Conservation (phyloP, 2,888 invertebrate genomes). For the Marasmarcha lunaedactyla region DNA sequence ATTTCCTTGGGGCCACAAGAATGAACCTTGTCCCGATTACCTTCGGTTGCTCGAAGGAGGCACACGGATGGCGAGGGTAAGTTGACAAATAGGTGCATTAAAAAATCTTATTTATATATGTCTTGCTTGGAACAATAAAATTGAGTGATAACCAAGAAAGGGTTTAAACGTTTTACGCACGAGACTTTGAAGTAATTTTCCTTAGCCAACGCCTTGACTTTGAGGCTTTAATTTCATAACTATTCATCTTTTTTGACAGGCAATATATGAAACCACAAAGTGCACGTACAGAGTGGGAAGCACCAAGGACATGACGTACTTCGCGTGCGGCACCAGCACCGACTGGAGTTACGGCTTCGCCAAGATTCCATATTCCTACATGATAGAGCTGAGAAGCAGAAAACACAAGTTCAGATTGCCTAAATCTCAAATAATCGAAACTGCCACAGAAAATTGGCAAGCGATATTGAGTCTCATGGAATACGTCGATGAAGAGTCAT, state of each 20-base stretch:
- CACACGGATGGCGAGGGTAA: slow-evolving; percentile 52
- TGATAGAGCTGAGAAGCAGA: slow-evolving; percentile 50
- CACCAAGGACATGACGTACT: slow-evolving; percentile 54
- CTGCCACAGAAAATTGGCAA: slow-evolving; percentile 42
- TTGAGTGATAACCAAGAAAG: too few species aligned
- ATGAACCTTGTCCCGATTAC: slow-evolving; percentile 49
- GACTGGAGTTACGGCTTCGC: slow-evolving; percentile 59
- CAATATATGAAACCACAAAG: slow-evolving; percentile 44
- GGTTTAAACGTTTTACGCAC: too few species aligned
- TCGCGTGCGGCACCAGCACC: slow-evolving; percentile 52
- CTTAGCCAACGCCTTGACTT: too few species aligned
- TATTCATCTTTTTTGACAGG: slow-evolving; percentile 27
- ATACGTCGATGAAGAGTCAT: slow-evolving; percentile 29
- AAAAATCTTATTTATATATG: too few species aligned
- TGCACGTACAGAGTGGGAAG: slow-evolving; percentile 52
- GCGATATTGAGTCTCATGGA: slow-evolving; percentile 44
- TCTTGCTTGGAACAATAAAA: too few species aligned
- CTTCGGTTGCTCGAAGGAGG: slow-evolving; percentile 46
- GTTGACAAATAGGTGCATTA: slow-evolving; percentile 16
- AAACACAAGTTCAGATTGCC: slow-evolving; percentile 46
- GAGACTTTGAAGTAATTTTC: too few species aligned
- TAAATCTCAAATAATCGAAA: slow-evolving; percentile 43
- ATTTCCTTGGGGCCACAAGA: slow-evolving; percentile 54
- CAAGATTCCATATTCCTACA: slow-evolving; percentile 54
- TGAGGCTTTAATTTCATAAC: background rate